Base-by-base conservation (phyloP, 2,888 invertebrate species). In the Malachius bipustulatus region DNA sequence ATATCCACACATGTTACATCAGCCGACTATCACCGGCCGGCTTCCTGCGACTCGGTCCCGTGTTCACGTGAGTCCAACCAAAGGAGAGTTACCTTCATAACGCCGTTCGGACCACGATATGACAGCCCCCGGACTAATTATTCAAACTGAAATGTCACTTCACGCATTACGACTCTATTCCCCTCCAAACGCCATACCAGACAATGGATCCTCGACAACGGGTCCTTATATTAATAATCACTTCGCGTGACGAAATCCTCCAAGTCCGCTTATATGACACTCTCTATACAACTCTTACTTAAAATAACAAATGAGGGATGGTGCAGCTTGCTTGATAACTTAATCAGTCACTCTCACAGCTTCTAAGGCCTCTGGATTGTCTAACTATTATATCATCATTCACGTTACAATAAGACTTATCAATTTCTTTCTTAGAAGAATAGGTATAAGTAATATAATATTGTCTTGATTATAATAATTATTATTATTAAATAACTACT, bases 141-240 rank as follows among this genome's bases (percentile, higher is more conserved):
- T 53, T 53, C 54, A 51, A 47, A 44, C 46, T 47, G 46, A 51
- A 53, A 54, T 53, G 51, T 54, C 53, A 54, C 46, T 48, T 42
- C 45, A 46, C 49, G 47, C 42, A 48, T 41, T 43, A 46, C 43
- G 42, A 44, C 37, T 43, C 42, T 44, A 44, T 48, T 47, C 51
- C 51, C 53, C 52, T 50, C 50, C 51, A 50, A 47, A 34, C 45
- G 38, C 41, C 40, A 43, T 39, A 39, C 45, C 41, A 43, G 44
- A 34, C 37, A 36, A 43, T 39, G 38, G 38, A 38, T 40, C 40
- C 40, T 38, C 45, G 38, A 38, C 35, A 35, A 39, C 37, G 29
- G 42, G 44, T 38, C 42, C 38, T 41, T 42, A n/a, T n/a, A n/a
- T 40, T 44, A 43, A 37, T 47, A 46, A 45, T 45, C 39, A 36